Base-by-base conservation (phyloP, 1,140 invertebrate species). In the Drosophila virilis region DNA sequence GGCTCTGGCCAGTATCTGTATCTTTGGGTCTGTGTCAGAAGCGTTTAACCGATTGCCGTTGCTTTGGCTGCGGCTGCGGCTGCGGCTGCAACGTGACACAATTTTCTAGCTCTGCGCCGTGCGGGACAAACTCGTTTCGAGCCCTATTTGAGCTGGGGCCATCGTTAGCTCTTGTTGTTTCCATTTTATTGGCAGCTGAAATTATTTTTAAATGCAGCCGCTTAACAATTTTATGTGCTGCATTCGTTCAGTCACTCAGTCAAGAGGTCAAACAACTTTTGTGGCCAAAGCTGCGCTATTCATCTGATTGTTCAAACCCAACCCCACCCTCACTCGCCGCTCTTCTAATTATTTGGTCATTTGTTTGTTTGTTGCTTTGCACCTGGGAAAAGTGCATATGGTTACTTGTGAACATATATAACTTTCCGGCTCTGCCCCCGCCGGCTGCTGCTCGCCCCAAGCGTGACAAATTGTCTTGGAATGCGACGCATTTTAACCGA, bases 191-290 rank as follows among this genome's bases (percentile, higher is more conserved):
- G 84, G 84, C 83, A 88, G 80, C 80, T 80, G 74, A 83, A 88
- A 89, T 88, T 89, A 82, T 89, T 84, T 89, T 89, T 89, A 89
- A 89, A 89, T 88, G 83, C 83, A 89, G 80, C 67, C 80, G 84
- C 80, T 84, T 90, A 89, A 86, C 84, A 88, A 86, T 86, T 86
- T 86, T 62, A 80, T 83, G 65, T 86, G 78, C 55, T 80, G 70
- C 68, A 71, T 73, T 74, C 61, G 70, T 65, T 74, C 73, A 68
- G 52, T 70, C 77, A 80, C 37, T 76, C 79, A 79, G 69, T 80
- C 74, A 84, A 89, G 84, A 74, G 84, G 84, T 89, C 84, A 89
- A 88, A 80, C 83, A 88, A 88, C 80, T 84, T 74, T 74, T 74
- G 55, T 68, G 58, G 61, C 52, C 61, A 62, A 66, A 55, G 8